Percentiles rank a stretch among this genome's conserved stretches.
These are phyloP conservation scores for Gadus chalcogrammus DNA, from an alignment of 2,113 vertebrate species.

Conservation along the genomic window DNA sequence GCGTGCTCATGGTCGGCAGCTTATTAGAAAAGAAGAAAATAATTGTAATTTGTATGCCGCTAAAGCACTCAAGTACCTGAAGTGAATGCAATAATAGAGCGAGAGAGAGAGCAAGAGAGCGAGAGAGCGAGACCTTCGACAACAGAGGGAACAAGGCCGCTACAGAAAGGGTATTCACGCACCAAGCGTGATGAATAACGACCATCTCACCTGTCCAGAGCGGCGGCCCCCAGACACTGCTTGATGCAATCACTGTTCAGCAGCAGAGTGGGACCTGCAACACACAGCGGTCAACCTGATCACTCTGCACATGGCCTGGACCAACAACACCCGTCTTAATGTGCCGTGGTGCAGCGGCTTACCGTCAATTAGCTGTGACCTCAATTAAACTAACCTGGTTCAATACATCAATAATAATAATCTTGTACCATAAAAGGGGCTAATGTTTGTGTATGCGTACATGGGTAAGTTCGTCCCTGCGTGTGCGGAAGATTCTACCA, in stretches of 20 bases:
- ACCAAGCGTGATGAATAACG: not conserved
- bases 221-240: constrained; percentile 84
- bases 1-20: too few species aligned
- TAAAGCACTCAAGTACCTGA: constrained; percentile 18
- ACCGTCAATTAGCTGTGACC: too few species aligned
- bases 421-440: too few species aligned
- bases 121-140: not conserved
- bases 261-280: constrained; percentile 82
- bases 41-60: constrained; percentile 5
- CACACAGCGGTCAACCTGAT: too few species aligned
- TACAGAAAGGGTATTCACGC: too few species aligned
- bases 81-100: constrained; percentile 23
- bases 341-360: too few species aligned
- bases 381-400: too few species aligned
- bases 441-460: too few species aligned
- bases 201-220: constrained; percentile 84
- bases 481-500: too few species aligned
- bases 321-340: not conserved
- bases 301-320: not conserved
- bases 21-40: constrained; percentile 7
- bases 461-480: too few species aligned
- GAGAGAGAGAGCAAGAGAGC: not conserved
- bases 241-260: constrained; percentile 90
- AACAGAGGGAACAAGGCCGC: constrained; percentile 2
- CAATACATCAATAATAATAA: too few species aligned